Percentiles rank a stretch among this genome's conserved stretches.
phyloP scores from a whole-genome alignment of 2,797 vertebrate species.

The Clarias fuscus region DNA sequence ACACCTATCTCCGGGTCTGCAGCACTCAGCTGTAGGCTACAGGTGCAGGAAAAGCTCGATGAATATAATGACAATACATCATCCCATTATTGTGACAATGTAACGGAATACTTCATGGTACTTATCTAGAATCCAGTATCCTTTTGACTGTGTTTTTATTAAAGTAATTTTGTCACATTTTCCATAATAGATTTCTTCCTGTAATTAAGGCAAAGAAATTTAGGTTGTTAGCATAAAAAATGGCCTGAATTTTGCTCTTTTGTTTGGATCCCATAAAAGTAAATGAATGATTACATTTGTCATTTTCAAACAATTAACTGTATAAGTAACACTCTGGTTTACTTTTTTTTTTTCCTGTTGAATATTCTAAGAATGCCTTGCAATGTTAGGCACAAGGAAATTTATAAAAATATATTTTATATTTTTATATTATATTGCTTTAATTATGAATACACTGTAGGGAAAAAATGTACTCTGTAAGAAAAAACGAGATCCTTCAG shows the following conservation, averaged over 20 bases:
- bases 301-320: neutral
- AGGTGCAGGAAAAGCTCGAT: slow-evolving; percentile 7
- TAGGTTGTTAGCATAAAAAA: neutral
- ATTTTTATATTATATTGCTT: neutral
- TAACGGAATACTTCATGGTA: neutral
- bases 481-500: neutral
- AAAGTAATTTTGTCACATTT: neutral
- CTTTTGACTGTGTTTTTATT: neutral
- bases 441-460: neutral
- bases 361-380: neutral
- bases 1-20: slow-evolving; percentile 6
- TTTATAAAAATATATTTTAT: too few species aligned
- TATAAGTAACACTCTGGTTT: neutral
- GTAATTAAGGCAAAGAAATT: neutral
- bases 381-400: neutral
- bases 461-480: neutral
- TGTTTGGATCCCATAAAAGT: neutral
- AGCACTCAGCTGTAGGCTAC: neutral
- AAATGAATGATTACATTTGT: neutral
- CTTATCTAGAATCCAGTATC: neutral
- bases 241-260: neutral
- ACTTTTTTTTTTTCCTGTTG: neutral
- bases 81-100: neutral
- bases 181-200: neutral
- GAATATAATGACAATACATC: neutral